Conservation (phyloP, 2,888 invertebrate genomes). For the Omphaloscelis lunosa region DNA sequence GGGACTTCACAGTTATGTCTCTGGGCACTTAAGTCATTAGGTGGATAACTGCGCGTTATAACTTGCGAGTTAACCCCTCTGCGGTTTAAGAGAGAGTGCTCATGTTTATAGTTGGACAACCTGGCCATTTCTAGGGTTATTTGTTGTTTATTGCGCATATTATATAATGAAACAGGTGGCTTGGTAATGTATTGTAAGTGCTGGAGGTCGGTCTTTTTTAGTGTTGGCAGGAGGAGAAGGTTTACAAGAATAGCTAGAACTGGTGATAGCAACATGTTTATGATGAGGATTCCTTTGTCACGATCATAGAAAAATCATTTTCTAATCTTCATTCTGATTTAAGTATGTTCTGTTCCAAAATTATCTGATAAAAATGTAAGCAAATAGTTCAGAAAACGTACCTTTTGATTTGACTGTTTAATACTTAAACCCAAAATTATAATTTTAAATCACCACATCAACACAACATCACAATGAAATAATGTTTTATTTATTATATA, state of each 20-base stretch:
- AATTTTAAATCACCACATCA: neutral
- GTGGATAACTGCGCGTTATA: constrained; percentile 43
- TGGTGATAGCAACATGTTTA: neutral
- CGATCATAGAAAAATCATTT: neutral
- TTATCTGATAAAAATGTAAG: neutral
- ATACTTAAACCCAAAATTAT: neutral
- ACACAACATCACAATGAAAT: too few species aligned
- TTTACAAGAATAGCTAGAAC: neutral
- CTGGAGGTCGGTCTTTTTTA: neutral
- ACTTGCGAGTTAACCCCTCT: constrained; percentile 51
- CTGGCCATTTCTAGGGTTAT: constrained; percentile 37
- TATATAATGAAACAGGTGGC: constrained; percentile 9
- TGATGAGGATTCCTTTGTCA: neutral
- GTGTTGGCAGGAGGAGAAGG: neutral
- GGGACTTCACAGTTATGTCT: constrained; percentile 56
- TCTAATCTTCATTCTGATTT: neutral
- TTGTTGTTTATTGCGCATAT: constrained; percentile 39
- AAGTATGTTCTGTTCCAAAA: neutral
- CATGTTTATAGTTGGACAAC: constrained; percentile 30
- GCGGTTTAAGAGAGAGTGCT: constrained; percentile 38
- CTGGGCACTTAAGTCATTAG: constrained; percentile 61
- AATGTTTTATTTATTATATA: too few species aligned
- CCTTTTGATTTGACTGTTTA: neutral
- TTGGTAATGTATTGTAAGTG: neutral
- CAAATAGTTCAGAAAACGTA: neutral